Percentiles rank a stretch among this genome's conserved stretches.
Evolutionary conservation across 2,888 invertebrate species (phyloP).

Genomic region (Biston betularia): DNA sequence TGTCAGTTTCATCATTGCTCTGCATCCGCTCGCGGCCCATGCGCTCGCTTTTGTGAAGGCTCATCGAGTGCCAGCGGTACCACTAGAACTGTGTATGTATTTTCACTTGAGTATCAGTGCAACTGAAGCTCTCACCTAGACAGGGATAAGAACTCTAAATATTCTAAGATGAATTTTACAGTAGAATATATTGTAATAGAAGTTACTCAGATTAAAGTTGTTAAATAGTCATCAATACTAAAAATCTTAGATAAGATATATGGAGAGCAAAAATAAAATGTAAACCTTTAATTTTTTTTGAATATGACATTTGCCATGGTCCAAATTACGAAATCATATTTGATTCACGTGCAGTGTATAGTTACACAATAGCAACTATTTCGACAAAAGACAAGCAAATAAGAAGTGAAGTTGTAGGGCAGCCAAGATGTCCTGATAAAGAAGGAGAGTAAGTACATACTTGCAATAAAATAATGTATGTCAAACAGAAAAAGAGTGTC

Average conservation of each 20-base stretch:
- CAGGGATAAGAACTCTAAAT: neutral
- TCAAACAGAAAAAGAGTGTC: slow-evolving; percentile 78
- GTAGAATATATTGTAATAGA: neutral
- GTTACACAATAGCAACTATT: slow-evolving; percentile 4
- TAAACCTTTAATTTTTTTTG: neutral
- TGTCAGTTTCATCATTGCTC: slow-evolving; percentile 84
- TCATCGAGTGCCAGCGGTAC: slow-evolving; percentile 52
- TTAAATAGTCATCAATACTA: no score
- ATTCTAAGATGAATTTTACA: neutral
- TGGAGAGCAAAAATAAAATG: neutral
- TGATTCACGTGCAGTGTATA: neutral
- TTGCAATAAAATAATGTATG: slow-evolving; percentile 73
- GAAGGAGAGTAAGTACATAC: slow-evolving; percentile 62
- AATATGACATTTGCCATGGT: neutral
- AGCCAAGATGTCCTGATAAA: slow-evolving; percentile 48
- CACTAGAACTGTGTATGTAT: slow-evolving; percentile 41
- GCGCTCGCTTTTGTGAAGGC: slow-evolving; percentile 66
- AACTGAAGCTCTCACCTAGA: slow-evolving; percentile 15
- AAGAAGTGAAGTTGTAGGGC: slow-evolving; percentile 35
- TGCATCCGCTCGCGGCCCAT: slow-evolving; percentile 77
- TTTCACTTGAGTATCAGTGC: slow-evolving; percentile 34
- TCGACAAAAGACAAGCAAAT: slow-evolving; percentile 27
- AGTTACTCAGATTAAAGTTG: neutral
- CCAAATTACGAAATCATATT: neutral
- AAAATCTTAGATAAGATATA: no score